These are phyloP conservation scores for Meda fulgida DNA, from an alignment of 2,797 vertebrate species.

Conservation along the genomic window DNA sequence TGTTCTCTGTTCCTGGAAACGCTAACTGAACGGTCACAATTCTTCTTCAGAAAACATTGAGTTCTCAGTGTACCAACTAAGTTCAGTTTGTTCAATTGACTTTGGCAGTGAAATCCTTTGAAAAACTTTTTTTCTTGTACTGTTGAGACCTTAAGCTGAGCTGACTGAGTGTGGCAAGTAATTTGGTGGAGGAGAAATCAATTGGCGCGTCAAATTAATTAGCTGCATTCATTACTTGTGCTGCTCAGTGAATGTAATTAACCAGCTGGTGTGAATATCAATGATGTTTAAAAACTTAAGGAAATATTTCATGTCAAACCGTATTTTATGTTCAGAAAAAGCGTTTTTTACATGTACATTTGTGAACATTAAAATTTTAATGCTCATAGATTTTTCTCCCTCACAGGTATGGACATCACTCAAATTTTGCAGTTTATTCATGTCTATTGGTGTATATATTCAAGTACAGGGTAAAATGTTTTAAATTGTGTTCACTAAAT, in stretches of 20 bases:
- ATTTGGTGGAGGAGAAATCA: conserved; percentile 42
- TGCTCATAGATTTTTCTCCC: not conserved
- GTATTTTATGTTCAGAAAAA: not conserved
- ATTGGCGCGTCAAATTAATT: conserved; percentile 47
- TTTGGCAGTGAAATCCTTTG: conserved; percentile 7
- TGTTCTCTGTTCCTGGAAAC: not conserved
- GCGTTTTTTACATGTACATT: not conserved
- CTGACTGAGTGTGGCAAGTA: conserved; percentile 20
- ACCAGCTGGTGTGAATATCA: conserved; percentile 42
- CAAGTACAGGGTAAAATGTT: not conserved
- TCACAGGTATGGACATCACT: not conserved
- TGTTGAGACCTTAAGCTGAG: conserved; percentile 22
- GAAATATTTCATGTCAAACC: conserved; percentile 12
- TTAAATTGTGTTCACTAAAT: not conserved
- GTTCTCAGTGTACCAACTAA: not conserved
- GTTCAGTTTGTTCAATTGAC: conserved; percentile 11
- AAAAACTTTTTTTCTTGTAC: conserved; percentile 24
- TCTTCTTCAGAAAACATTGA: conserved; percentile 1
- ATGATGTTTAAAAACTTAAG: conserved; percentile 26
- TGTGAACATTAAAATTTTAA: not conserved
- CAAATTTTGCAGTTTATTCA: not conserved
- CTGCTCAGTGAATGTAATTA: conserved; percentile 39
- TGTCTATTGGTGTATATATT: not conserved
- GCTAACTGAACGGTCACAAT: not conserved
- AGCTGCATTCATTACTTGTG: conserved; percentile 42